Evolutionary conservation across 2,888 invertebrate species (phyloP).

Genomic region (Dryocosmus kuriphilus): DNA sequence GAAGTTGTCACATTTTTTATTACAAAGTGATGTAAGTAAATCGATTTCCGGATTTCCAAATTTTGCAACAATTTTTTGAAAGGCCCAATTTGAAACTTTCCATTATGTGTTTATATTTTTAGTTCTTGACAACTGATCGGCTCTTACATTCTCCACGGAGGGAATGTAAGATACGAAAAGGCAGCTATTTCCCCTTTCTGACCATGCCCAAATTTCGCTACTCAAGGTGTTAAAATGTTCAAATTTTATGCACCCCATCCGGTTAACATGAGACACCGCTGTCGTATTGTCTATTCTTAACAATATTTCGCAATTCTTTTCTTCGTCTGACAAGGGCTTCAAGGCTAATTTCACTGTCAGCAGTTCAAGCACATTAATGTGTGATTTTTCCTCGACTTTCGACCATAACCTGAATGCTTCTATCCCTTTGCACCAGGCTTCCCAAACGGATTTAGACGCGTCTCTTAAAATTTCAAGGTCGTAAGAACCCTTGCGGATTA

Average conservation of each 20-base stretch:
- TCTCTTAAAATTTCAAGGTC: constrained; percentile 39
- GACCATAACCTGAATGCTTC: constrained; percentile 35
- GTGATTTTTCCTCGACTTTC: not conserved
- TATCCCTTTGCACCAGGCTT: constrained; percentile 33
- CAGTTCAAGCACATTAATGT: constrained; percentile 41
- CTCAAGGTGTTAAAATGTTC: no score
- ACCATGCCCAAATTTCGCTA: no score
- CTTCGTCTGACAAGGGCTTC: constrained; percentile 22
- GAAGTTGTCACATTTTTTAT: constrained; percentile 56
- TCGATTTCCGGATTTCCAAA: no score
- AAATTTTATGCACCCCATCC: no score
- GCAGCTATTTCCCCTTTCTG: no score
- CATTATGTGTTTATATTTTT: not conserved
- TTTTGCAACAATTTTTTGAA: not conserved
- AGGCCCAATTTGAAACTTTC: constrained; percentile 47
- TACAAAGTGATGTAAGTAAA: constrained; percentile 56
- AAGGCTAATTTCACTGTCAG: constrained; percentile 37
- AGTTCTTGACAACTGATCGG: no score
- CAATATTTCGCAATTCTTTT: constrained; percentile 39
- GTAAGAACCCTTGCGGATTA: constrained; percentile 8
- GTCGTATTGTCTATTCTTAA: constrained; percentile 35
- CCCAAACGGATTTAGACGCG: constrained; percentile 44
- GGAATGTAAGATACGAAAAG: no score
- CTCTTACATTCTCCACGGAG: no score
- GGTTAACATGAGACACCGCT: no score